A percentile compares a stretch with the other conserved stretches of the same genome.
Conservation (phyloP, 2,113 vertebrate genomes). For the Microtus montanus region DNA sequence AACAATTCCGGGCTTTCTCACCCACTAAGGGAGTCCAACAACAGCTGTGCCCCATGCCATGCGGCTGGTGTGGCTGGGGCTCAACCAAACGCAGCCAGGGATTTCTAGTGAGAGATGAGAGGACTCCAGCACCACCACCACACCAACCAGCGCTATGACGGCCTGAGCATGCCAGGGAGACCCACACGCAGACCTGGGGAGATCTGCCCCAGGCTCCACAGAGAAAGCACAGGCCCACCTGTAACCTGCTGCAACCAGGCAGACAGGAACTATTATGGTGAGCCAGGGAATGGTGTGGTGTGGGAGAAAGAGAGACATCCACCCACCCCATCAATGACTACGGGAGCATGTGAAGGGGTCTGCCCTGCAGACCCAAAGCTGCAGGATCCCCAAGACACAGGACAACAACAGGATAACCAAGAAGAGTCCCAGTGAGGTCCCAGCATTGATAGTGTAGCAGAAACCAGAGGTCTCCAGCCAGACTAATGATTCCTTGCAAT, state of each 20-base stretch:
- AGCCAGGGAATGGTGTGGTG: background rate
- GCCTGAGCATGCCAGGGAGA: background rate
- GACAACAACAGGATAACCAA: background rate
- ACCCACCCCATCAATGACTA: background rate
- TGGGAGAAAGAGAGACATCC: background rate
- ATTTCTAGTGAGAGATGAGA: background rate
- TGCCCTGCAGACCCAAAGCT: background rate
- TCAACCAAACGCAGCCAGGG: background rate
- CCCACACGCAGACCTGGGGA: background rate
- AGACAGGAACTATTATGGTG: background rate
- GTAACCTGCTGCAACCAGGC: background rate
- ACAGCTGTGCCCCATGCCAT: background rate
- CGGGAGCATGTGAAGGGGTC: background rate
- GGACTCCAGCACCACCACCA: background rate
- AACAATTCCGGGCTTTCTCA: background rate
- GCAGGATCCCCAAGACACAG: background rate
- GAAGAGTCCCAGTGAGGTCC: background rate
- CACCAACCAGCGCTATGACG: background rate
- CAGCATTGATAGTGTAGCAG: background rate
- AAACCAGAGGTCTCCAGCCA: background rate
- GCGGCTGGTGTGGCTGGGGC: background rate
- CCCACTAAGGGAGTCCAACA: background rate
- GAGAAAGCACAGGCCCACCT: background rate
- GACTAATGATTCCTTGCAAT: background rate
- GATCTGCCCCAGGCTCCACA: background rate